phyloP scores from a whole-genome alignment of 2,113 vertebrate species.

The Ictidomys tridecemlineatus region DNA sequence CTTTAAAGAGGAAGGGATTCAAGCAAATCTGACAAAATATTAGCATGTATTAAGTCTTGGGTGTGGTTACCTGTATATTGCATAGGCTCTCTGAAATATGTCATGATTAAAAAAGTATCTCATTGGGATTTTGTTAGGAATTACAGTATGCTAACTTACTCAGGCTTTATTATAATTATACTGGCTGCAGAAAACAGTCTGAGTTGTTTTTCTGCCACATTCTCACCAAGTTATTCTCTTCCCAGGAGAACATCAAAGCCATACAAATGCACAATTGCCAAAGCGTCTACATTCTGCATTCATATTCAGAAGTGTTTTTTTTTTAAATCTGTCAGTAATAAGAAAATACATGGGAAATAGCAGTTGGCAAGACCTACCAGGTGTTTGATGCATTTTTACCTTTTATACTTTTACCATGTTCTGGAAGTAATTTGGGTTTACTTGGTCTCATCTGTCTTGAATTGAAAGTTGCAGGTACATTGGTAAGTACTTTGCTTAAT shows the following conservation, averaged over 20 bases:
- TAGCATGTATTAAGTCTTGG: not conserved
- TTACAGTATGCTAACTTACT: not conserved
- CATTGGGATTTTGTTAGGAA: constrained; percentile 22
- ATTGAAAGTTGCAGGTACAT: constrained; percentile 76
- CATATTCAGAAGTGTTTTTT: constrained; percentile 38
- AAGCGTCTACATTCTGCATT: not conserved
- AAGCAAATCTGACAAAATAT: not conserved
- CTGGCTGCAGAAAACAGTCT: not conserved
- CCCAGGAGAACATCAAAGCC: not conserved
- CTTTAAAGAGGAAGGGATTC: not conserved
- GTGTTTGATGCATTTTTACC: constrained; percentile 68
- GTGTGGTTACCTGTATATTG: not conserved
- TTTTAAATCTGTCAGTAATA: constrained; percentile 46
- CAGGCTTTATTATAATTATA: not conserved
- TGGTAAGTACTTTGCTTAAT: constrained; percentile 72
- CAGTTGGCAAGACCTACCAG: constrained; percentile 72
- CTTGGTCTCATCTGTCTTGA: constrained; percentile 77
- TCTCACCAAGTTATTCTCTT: not conserved
- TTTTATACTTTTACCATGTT: constrained; percentile 67
- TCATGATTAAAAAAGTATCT: not conserved
- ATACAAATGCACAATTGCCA: not conserved
- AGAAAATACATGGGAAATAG: constrained; percentile 69
- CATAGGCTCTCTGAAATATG: constrained; percentile 19
- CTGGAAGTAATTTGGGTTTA: constrained; percentile 72
- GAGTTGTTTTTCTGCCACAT: not conserved